Evolutionary conservation across 2,888 invertebrate species (phyloP).

Genomic region (Meteorus colon): DNA sequence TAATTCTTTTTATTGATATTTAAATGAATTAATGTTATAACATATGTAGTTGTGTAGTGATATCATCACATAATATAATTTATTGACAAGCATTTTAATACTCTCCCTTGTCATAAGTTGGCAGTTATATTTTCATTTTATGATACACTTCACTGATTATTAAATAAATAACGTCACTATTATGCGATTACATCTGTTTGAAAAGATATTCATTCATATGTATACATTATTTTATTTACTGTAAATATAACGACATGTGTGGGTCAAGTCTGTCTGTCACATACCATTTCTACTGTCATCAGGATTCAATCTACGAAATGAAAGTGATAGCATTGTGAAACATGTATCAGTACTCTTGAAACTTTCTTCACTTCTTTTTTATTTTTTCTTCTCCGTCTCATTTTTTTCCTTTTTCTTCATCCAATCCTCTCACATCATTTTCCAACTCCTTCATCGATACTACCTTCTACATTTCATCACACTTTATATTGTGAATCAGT

Average conservation of each 20-base stretch:
- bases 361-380: constrained; percentile 23
- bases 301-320: neutral
- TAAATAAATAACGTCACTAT: neutral
- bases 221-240: neutral
- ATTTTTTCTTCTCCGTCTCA: constrained; percentile 28
- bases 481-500: neutral
- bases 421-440: neutral
- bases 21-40: neutral
- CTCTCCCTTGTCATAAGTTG: neutral
- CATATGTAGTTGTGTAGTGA: neutral
- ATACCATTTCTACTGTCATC: constrained; percentile 1
- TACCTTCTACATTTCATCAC: neutral
- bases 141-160: neutral
- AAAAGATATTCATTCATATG: neutral
- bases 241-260: neutral
- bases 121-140: neutral
- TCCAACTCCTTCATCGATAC: neutral
- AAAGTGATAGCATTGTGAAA: neutral
- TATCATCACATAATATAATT: neutral
- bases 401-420: constrained; percentile 2
- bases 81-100: too few relatives aligned
- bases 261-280: neutral
- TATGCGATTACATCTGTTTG: neutral
- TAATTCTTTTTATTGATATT: neutral
- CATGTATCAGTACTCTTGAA: neutral